Evolutionary conservation across 2,113 vertebrate genomes (phyloP), one percentile per base, ranked within the genome.

Genomic region (mouse (Mus musculus)): DNA sequence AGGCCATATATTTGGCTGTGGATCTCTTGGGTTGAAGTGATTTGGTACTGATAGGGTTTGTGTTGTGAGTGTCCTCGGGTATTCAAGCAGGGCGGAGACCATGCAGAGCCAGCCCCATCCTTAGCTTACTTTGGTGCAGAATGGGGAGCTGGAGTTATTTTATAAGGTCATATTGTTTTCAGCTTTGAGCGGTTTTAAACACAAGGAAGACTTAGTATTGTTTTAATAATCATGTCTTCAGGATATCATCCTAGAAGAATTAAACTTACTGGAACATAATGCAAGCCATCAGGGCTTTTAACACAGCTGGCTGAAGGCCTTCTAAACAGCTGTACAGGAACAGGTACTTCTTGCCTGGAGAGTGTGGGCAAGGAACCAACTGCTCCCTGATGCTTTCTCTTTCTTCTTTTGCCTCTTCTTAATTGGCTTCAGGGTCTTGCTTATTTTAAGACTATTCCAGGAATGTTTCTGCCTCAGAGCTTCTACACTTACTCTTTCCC

Each of bases 171-270:
- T 26, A 14, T 85, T 92, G 30, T 88, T 90, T 82, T 76, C 65
- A 67, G 49, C 59, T 95, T 86, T 95, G 0, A 59, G 16, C 5
- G 95, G 46, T 77, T 86, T 39, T 16, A 91, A 56, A 91, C 52
- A 73, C 88, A 95, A 84, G 1, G 1, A 88, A 63, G n/a, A 80
- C 3, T 92, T 85, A 61, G 11, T 16, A 12, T 54, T 80, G 26
- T 67, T 39, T 78, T 92, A 71, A 95, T 12, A 56, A 80, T 76
- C 88, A 17, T 93, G 90, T 93, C 75, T 90, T 69, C 42, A 88
- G 11, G 71, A 85, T 36, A 94, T 39, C 14, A 88, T 65, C 46
- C 36, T 95, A 89, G 77, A 86, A 96, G 56, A 81, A 90, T 22
- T 84, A 54, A 88, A 77, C 63, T 89, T 52, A 49, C 52, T 93